phyloP scores from a whole-genome alignment of 2,888 invertebrate species.

The Cryptophagus acutangulus region DNA sequence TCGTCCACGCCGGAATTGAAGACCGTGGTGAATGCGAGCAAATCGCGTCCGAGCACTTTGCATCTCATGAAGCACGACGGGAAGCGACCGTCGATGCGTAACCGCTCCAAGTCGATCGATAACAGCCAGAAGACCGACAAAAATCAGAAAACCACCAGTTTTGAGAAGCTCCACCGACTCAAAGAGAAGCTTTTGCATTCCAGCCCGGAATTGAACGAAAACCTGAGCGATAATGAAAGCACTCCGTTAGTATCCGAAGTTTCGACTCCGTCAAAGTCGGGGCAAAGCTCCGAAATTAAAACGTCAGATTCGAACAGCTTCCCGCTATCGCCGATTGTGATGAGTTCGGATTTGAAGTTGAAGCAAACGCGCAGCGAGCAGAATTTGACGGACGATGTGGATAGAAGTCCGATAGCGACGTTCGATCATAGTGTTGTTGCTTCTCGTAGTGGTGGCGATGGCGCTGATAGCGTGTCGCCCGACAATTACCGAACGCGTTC shows the following conservation, averaged over 20 bases:
- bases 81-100: conserved; percentile 27
- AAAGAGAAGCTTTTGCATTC: conserved; percentile 45
- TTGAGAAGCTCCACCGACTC: conserved; percentile 40
- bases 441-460: conserved; percentile 15
- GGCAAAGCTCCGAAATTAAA: conserved; percentile 34
- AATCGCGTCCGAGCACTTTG: conserved; percentile 36
- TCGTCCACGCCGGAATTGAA: conserved; percentile 31
- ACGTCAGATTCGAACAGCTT: conserved; percentile 36
- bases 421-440: conserved; percentile 13
- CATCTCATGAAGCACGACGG: conserved; percentile 33
- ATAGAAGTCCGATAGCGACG: conserved; percentile 26
- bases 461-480: conserved; percentile 11
- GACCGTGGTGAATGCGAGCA: conserved; percentile 26
- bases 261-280: conserved; percentile 37
- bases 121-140: conserved; percentile 27
- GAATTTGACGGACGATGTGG: conserved; percentile 33
- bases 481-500: conserved; percentile 22
- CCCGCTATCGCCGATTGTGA: conserved; percentile 32
- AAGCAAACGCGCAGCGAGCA: conserved; percentile 31
- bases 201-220: conserved; percentile 41
- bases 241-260: conserved; percentile 59
- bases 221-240: conserved; percentile 59
- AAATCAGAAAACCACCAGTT: conserved; percentile 32
- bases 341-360: conserved; percentile 31
- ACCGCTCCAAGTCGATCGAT: conserved; percentile 42